A percentile compares a stretch with the other conserved stretches of the same genome.
phyloP scores from a whole-genome alignment of 2,113 vertebrate genomes.

The Rattus rattus region DNA sequence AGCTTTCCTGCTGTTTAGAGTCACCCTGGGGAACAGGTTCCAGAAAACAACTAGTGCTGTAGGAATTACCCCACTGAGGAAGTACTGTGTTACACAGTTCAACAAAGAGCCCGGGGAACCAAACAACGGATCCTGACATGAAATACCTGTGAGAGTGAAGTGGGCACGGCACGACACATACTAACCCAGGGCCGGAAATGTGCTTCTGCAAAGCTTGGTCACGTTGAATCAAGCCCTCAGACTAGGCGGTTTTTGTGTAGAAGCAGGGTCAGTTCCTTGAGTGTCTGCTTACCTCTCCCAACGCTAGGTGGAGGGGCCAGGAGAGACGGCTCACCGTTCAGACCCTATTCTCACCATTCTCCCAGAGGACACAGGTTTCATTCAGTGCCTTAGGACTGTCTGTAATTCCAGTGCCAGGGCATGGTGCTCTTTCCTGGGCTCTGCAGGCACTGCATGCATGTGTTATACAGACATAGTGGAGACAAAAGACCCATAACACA shows the following conservation, averaged over 20 bases:
- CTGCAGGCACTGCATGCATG: background rate
- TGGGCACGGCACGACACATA: rapidly evolving
- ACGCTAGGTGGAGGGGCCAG: background rate
- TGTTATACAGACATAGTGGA: background rate
- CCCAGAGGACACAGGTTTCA: background rate
- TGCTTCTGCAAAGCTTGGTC: background rate
- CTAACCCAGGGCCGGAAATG: background rate
- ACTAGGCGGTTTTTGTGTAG: background rate
- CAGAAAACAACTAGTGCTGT: background rate
- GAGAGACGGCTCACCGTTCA: background rate
- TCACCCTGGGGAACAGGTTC: background rate
- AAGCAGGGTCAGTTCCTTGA: rapidly evolving
- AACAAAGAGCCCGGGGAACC: background rate
- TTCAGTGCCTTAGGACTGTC: background rate
- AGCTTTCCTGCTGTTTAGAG: background rate
- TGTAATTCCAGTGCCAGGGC: background rate
- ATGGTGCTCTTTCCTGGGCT: background rate
- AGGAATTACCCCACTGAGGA: too few relatives aligned
- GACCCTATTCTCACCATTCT: too few relatives aligned
- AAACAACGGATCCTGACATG: background rate
- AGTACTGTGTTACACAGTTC: background rate
- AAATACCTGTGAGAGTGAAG: background rate
- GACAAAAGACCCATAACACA: background rate
- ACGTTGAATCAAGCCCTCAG: background rate
- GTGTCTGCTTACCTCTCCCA: background rate